Evolutionary conservation across 2,113 vertebrate genomes (phyloP).

Genomic region (Nipponia nippon): DNA sequence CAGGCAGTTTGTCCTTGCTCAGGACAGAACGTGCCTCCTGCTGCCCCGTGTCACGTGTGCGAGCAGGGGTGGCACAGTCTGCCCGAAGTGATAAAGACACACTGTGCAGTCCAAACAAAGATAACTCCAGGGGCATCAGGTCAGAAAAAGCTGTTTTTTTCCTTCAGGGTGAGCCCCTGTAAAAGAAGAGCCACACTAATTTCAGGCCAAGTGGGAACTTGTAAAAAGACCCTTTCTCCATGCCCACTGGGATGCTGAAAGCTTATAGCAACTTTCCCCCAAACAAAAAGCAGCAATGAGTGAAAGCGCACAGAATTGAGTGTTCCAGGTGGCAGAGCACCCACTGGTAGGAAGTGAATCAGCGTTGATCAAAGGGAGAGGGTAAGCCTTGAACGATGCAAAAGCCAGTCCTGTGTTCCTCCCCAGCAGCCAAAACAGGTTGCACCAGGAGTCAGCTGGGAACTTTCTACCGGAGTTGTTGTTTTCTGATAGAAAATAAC

Average conservation of each 20-base stretch:
- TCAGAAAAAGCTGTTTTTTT: not conserved
- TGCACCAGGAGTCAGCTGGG: not conserved
- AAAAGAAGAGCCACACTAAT: not conserved
- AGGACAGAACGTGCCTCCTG: not conserved
- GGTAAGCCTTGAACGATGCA: not conserved
- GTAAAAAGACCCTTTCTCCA: slow-evolving; percentile 21
- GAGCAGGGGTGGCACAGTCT: not conserved
- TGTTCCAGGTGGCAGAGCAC: not conserved
- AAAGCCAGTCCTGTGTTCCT: not conserved
- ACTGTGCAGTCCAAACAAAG: not conserved
- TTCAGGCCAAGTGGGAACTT: not conserved
- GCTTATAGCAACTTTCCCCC: not conserved
- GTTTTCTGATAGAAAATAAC: not conserved
- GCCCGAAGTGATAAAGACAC: not conserved
- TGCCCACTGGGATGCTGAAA: slow-evolving; percentile 1
- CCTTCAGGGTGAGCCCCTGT: not conserved
- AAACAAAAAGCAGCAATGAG: not conserved
- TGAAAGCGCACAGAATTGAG: not conserved
- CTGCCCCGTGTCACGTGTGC: not conserved
- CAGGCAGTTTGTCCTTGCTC: not conserved
- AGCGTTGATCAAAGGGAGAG: not conserved
- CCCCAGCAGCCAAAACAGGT: not conserved
- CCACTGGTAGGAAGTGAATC: not conserved
- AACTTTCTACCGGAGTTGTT: not conserved
- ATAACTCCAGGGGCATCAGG: not conserved